Evolutionary conservation across 2,113 vertebrate genomes (phyloP).

Genomic region (Neogobius melanostomus): DNA sequence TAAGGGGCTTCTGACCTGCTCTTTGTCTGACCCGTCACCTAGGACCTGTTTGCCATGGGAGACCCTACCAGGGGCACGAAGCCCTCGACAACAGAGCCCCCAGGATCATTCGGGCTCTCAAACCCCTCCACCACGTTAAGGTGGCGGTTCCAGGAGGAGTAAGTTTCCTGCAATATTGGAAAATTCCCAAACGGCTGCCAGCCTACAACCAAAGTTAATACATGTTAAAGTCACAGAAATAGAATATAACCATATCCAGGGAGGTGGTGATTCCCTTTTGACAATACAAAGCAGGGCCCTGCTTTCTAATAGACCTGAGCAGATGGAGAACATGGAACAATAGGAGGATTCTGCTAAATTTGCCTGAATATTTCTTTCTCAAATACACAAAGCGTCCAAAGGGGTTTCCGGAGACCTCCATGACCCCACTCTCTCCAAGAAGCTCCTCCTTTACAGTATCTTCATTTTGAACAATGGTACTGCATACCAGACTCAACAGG

Average conservation of each 20-base stretch:
- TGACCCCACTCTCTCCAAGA: not conserved
- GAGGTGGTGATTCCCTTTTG: constrained; percentile 17
- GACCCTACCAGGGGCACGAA: too few relatives aligned
- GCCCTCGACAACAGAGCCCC: too few relatives aligned
- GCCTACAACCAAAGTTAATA: constrained; percentile 28
- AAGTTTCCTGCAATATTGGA: too few relatives aligned
- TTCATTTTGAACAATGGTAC: not conserved
- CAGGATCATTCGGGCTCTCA: too few relatives aligned
- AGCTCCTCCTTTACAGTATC: constrained; percentile 18
- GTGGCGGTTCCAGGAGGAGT: too few relatives aligned
- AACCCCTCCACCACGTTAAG: too few relatives aligned
- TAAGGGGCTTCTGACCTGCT: too few relatives aligned
- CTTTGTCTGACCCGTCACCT: too few relatives aligned
- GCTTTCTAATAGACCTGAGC: constrained; percentile 36
- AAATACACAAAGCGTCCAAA: constrained; percentile 30
- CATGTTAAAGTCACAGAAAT: constrained; percentile 35
- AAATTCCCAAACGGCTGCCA: too few relatives aligned
- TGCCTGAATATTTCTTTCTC: constrained; percentile 49
- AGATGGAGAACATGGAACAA: constrained; percentile 32
- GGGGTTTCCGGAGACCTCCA: constrained; percentile 6
- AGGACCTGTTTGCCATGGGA: too few relatives aligned
- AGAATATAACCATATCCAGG: constrained; percentile 40
- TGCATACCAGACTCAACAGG: too few relatives aligned
- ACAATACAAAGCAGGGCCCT: constrained; percentile 46
- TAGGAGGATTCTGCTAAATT: constrained; percentile 51